These are phyloP conservation scores for Monochamus saltuarius DNA, from an alignment of 1,140 invertebrate species.

Conservation along the genomic window DNA sequence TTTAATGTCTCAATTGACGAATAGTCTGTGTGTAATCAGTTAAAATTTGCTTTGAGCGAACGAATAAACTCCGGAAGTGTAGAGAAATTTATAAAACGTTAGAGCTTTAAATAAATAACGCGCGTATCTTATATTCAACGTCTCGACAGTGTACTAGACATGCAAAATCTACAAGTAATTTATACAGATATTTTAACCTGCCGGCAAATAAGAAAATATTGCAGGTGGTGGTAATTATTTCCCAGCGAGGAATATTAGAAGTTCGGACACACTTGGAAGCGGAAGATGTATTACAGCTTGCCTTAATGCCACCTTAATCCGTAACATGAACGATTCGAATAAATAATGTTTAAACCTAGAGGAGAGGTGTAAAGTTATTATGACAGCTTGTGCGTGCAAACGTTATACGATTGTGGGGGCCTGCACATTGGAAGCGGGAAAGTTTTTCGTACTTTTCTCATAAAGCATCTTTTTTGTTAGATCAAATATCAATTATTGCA, in stretches of 20 bases:
- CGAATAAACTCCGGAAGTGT: no score
- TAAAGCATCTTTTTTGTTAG: constrained; percentile 16
- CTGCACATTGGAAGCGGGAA: constrained; percentile 19
- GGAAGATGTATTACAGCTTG: constrained; percentile 29
- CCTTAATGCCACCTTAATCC: constrained; percentile 30
- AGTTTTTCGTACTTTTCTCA: constrained; percentile 15
- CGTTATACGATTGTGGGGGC: constrained; percentile 22
- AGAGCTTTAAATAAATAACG: no score
- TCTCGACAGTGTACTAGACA: no score
- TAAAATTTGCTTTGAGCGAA: no score
- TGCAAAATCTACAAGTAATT: no score
- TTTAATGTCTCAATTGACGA: no score
- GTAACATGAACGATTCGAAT: constrained; percentile 27
- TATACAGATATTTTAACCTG: no score
- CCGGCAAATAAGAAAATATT: no score
- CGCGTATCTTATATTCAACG: no score
- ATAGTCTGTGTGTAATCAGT: no score
- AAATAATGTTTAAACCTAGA: constrained; percentile 32
- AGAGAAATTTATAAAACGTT: no score
- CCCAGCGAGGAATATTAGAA: constrained; percentile 16
- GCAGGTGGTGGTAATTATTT: constrained; percentile 3
- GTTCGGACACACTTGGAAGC: constrained; percentile 21
- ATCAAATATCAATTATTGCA: constrained; percentile 19
- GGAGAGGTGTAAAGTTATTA: constrained; percentile 30
- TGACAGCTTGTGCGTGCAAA: constrained; percentile 28